Conservation (phyloP, 2,113 vertebrate genomes). For the Anas platyrhynchos region DNA sequence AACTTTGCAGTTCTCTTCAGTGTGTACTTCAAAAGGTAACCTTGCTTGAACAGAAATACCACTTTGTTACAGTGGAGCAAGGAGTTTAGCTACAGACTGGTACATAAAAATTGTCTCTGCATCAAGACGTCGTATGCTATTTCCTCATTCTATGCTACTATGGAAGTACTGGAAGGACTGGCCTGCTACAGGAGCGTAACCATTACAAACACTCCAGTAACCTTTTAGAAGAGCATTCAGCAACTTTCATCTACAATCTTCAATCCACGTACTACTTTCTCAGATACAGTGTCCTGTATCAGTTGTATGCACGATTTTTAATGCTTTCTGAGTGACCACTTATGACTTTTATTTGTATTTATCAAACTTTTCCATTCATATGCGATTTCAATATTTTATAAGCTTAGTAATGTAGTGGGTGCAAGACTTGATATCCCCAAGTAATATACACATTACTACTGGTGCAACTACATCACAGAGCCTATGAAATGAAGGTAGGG, state of each 20-base stretch:
- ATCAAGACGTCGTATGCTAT: too few relatives aligned
- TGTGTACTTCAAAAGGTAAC: rapidly evolving
- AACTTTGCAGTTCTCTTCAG: neutral
- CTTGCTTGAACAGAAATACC: neutral
- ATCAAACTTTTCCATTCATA: neutral
- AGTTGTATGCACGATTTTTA: neutral
- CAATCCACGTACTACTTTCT: neutral
- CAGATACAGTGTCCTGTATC: neutral
- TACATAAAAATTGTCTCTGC: too few relatives aligned
- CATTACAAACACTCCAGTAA: neutral
- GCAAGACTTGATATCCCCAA: neutral
- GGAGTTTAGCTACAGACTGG: neutral
- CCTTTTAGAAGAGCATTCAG: neutral
- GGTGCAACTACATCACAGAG: neutral
- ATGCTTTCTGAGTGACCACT: neutral
- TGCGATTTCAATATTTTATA: neutral
- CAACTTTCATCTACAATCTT: neutral
- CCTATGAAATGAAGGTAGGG: neutral
- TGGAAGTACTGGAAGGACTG: neutral
- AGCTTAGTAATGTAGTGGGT: neutral
- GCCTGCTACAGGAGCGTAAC: neutral
- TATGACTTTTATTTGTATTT: neutral
- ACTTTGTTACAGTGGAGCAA: neutral
- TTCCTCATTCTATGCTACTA: neutral
- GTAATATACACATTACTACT: neutral